These are phyloP conservation scores for Phalangium opilio DNA, from an alignment of 2,888 invertebrate species.

Conservation along the genomic window DNA sequence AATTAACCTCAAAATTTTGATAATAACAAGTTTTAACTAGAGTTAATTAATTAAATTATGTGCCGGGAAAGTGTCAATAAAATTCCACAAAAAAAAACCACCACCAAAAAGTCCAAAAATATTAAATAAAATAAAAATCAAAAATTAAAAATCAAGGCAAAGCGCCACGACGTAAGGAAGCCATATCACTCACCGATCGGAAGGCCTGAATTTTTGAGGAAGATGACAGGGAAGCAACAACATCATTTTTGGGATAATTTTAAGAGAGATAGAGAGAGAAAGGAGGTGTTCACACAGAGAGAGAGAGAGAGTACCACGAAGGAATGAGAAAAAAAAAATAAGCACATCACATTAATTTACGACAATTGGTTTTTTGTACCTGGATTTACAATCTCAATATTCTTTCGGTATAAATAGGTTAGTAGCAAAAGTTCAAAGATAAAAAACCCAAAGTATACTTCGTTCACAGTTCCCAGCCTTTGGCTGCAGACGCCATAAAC, in stretches of 20 bases:
- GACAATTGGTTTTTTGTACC: too few relatives aligned
- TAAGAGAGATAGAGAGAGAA: slow-evolving; percentile 17
- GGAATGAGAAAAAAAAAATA: too few relatives aligned
- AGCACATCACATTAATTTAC: too few relatives aligned
- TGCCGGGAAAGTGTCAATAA: background rate
- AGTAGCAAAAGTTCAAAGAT: too few relatives aligned
- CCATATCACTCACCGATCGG: slow-evolving; percentile 32
- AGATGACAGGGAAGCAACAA: slow-evolving; percentile 17
- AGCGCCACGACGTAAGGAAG: slow-evolving; percentile 14
- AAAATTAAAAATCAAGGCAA: slow-evolving; percentile 3
- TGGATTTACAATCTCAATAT: too few relatives aligned
- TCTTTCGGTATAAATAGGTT: too few relatives aligned
- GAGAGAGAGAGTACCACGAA: background rate
- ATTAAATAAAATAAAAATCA: background rate
- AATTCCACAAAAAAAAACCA: background rate
- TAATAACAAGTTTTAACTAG: too few relatives aligned
- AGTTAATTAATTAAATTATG: too few relatives aligned
- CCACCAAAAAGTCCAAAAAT: background rate
- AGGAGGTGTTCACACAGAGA: slow-evolving; percentile 3
- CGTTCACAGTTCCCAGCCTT: too few relatives aligned
- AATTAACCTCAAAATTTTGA: too few relatives aligned
- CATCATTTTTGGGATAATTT: slow-evolving; percentile 10
- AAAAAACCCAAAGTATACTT: too few relatives aligned
- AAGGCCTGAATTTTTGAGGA: slow-evolving; percentile 25
- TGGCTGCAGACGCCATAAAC: too few relatives aligned